These are phyloP conservation scores for Cochlearius cochlearius DNA, from an alignment of 2,113 vertebrate genomes.

Conservation along the genomic window DNA sequence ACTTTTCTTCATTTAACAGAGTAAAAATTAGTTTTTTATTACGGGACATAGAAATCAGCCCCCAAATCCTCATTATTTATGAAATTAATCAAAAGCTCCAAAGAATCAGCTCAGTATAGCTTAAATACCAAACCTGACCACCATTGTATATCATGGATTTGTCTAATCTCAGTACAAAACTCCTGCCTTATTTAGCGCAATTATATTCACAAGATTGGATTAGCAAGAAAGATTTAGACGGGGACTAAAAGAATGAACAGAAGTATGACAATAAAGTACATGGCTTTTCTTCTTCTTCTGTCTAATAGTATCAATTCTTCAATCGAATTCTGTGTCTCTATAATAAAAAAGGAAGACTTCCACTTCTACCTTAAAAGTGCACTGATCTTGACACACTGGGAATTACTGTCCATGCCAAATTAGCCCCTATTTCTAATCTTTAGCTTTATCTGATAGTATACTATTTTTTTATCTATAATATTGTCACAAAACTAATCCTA, in stretches of 20 bases:
- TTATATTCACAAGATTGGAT: neutral
- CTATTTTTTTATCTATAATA: neutral
- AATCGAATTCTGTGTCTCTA: neutral
- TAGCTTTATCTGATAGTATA: neutral
- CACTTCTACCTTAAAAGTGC: neutral
- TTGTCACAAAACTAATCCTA: neutral
- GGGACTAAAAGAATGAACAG: neutral
- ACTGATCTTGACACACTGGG: neutral
- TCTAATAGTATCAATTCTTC: neutral
- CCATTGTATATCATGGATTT: neutral
- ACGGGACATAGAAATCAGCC: neutral
- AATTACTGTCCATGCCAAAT: neutral
- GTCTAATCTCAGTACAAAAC: neutral
- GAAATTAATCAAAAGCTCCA: neutral
- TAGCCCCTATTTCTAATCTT: neutral
- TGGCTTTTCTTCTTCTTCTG: neutral
- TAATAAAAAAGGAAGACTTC: neutral
- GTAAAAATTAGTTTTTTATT: neutral
- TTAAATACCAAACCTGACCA: neutral
- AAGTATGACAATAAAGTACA: neutral
- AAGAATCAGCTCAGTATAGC: neutral
- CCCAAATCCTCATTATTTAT: neutral
- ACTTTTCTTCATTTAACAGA: neutral
- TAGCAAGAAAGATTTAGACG: neutral
- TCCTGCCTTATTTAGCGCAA: neutral